Evolutionary conservation across 2,113 vertebrate species (phyloP), one percentile per base, ranked within the genome.

Genomic region (Rhinoptilus africanus): DNA sequence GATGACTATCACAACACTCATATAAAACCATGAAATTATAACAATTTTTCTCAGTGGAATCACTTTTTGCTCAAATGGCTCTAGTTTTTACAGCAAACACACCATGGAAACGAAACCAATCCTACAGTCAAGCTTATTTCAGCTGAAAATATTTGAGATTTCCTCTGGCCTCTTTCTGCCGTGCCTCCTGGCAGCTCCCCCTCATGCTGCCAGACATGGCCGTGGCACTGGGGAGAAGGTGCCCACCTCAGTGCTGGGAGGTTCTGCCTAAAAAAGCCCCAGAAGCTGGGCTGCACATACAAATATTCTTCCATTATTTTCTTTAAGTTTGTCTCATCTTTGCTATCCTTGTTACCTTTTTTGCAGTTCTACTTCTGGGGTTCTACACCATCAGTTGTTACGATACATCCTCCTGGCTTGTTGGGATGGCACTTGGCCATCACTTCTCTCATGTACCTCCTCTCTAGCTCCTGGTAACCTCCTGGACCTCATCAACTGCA

Each of bases 141-240:
- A 54, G 60, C n/a, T 73, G 18, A 35, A 80, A 75, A 6, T 19
- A 35, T n/a, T 48, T 32, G 32, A 74, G 53, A 75, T 85, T 60
- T 45, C 62, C 60, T 59, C 64, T 2, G 4, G 45, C 6, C 17
- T 57, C 73, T 27, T 57, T 37, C 45, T 48, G 50, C n/a, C 3
- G 1, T 9, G 62, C 10, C 35, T 57, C 47, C 24, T 16, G 23
- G 50, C n/a, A 51, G 57, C 51, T 64, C 39, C 32, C 19, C 11
- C 1, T 12, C 34, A 12, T 0, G 2, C 60, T n/a, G n/a, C 54
- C 48, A 51, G 41, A 32, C 32, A 4, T 1, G 45, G 45, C 56
- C 21, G 9, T n/a, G 56, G 34, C 57, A n/a, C 57, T 59, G 34
- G 57, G 57, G 57, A 60, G 57, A 30, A 69, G 22, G 14, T 32